phyloP scores from a whole-genome alignment of 1,140 invertebrate species.

The Scaptomyza pallida region DNA sequence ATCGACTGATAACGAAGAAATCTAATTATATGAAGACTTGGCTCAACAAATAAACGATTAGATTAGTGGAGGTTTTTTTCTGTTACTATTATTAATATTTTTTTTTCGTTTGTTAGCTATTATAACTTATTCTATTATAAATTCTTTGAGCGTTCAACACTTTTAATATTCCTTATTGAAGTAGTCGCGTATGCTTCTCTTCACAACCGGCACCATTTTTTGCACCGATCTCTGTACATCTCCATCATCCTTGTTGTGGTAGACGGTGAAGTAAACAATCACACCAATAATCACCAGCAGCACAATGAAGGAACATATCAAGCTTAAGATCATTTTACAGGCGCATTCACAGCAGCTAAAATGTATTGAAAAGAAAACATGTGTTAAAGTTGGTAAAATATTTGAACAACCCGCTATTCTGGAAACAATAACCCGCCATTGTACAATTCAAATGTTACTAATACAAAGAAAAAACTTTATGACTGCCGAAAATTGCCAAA shows the following conservation, averaged over 20 bases:
- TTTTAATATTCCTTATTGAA: slow-evolving; percentile 61
- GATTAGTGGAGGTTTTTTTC: slow-evolving; percentile 37
- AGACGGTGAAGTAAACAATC: slow-evolving; percentile 77
- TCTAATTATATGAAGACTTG: slow-evolving; percentile 29
- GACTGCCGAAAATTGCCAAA: too few species aligned
- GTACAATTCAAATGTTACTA: too few species aligned
- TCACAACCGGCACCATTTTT: slow-evolving; percentile 54
- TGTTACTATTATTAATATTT: slow-evolving; percentile 16
- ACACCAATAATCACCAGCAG: slow-evolving; percentile 68
- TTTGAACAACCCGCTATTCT: not conserved
- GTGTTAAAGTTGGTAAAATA: too few species aligned
- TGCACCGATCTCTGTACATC: slow-evolving; percentile 37
- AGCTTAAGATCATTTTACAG: slow-evolving; percentile 73
- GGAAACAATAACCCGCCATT: too few species aligned
- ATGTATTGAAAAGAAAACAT: too few species aligned
- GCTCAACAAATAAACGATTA: slow-evolving; percentile 4
- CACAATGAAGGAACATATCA: slow-evolving; percentile 63
- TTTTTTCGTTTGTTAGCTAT: slow-evolving; percentile 33
- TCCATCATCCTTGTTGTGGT: slow-evolving; percentile 63
- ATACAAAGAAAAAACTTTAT: too few species aligned
- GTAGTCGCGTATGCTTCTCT: slow-evolving; percentile 66
- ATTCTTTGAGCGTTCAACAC: slow-evolving; percentile 40
- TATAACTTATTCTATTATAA: slow-evolving; percentile 56
- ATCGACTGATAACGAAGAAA: slow-evolving; percentile 58
- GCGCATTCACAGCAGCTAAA: slow-evolving; percentile 76